phyloP scores from a whole-genome alignment of 2,113 vertebrate species.

The Phaethornis superciliosus region DNA sequence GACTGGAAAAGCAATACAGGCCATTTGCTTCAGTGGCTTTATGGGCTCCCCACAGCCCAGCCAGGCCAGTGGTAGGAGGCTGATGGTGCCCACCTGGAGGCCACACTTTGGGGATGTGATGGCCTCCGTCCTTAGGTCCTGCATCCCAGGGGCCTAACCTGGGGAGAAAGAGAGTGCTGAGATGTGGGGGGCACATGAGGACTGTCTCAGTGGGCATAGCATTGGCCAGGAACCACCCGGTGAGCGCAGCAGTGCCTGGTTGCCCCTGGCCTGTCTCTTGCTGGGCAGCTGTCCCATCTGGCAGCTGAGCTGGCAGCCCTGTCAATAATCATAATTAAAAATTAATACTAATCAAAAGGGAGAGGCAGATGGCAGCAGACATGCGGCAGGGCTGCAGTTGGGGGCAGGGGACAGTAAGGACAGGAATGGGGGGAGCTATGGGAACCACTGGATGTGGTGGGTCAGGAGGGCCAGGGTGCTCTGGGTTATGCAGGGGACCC shows the following conservation, averaged over 20 bases:
- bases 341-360: constrained; percentile 68
- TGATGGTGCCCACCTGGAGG: neutral
- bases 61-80: neutral
- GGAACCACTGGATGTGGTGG: neutral
- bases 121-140: neutral
- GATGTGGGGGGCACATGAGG: fast-evolving
- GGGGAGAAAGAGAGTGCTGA: too few species aligned
- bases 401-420: neutral
- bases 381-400: constrained; percentile 4
- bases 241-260: neutral
- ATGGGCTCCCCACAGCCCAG: constrained; percentile 69
- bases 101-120: fast-evolving
- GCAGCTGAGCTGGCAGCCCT: constrained; percentile 43
- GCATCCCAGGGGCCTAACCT: neutral
- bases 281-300: constrained; percentile 39
- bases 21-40: constrained; percentile 88
- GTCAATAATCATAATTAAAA: constrained; percentile 68
- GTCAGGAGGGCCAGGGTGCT: neutral
- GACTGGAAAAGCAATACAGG: constrained; percentile 92
- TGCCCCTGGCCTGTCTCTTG: neutral
- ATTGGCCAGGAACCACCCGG: neutral
- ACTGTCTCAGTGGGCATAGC: fast-evolving
- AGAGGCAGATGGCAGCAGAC: constrained; percentile 65
- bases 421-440: fast-evolving
- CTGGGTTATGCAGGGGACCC: too few species aligned